A percentile compares a stretch with the other conserved stretches of the same genome.
Evolutionary conservation across 2,888 invertebrate genomes (phyloP).

Genomic region (Tenodera sinensis): DNA sequence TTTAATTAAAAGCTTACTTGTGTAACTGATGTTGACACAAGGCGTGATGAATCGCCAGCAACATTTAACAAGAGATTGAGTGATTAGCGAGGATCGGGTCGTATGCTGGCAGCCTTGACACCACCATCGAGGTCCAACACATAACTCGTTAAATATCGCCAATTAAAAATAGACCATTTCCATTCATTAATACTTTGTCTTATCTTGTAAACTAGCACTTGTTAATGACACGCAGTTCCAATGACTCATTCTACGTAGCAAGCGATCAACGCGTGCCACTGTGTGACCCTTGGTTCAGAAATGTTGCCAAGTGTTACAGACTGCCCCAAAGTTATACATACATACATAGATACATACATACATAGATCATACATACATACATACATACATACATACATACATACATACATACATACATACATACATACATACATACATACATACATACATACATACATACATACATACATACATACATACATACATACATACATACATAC

Average conservation of each 20-base stretch:
- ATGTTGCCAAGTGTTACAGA: too few relatives aligned
- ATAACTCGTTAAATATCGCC: background rate
- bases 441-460: too few relatives aligned
- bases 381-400: too few relatives aligned
- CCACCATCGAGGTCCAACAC: background rate
- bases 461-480: too few relatives aligned
- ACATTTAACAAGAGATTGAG: background rate
- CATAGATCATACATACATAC: too few relatives aligned
- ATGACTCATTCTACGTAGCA: background rate
- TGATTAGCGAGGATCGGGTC: too few relatives aligned
- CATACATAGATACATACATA: too few relatives aligned
- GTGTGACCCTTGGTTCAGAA: background rate
- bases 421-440: too few relatives aligned
- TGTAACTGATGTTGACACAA: background rate
- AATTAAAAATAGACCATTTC: background rate
- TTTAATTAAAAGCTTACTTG: background rate
- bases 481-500: too few relatives aligned
- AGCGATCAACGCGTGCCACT: background rate
- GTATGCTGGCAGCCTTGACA: background rate
- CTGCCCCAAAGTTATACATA: too few relatives aligned
- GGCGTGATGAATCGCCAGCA: background rate
- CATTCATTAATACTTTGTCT: background rate
- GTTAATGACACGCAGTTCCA: background rate
- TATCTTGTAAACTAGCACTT: background rate
- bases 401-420: too few relatives aligned